Evolutionary conservation across 2,797 vertebrate species (phyloP), one percentile per base, ranked within the genome.

Genomic region (Pyrocephalus nanus): DNA sequence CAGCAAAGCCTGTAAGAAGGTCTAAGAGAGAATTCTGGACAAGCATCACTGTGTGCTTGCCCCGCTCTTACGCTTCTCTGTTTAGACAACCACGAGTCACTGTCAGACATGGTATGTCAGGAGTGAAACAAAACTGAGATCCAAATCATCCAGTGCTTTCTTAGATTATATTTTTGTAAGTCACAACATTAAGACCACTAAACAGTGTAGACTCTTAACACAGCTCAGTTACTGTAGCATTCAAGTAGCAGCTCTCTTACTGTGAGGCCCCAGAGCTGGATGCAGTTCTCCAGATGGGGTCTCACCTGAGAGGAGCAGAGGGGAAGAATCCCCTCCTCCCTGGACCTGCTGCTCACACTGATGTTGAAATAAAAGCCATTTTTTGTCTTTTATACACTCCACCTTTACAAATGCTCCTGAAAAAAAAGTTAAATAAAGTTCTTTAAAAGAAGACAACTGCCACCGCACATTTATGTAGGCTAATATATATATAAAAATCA

Each of bases 131-230:
- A 72, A 90, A 71, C 27, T 45, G 67, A 75, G 16, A 71, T 18
- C 32, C 34, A 61, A 15, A 45, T 26, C 2, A 42, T 11, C 51
- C 40, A 13, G 5, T 30, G 8, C 8, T 61, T 69, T 47, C 18
- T 57, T 34, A 47, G 32, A 32, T 11, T 10, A 2, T 6, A 16
- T 12, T 69, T 47, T 40, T 55, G 16, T 17, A 19, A 42, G 40
- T 12, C 0, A 0, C 42, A 82, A 0, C 50, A 82, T 0, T 30
- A 58, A 21, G 22, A 93, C 32, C 15, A 40, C 6, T 22, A 45
- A 10, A 13, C 12, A n/a, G 9, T 0, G 1, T 0, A n/a, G 27
- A 73, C 17, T 57, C 50, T 8, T 8, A 36, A 54, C 0, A 1
- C 1, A 60, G 38, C 21, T 64, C 32, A 60, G 20, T 22, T 40